Evolutionary conservation across 2,113 vertebrate genomes (phyloP).

Genomic region (Grus americana): DNA sequence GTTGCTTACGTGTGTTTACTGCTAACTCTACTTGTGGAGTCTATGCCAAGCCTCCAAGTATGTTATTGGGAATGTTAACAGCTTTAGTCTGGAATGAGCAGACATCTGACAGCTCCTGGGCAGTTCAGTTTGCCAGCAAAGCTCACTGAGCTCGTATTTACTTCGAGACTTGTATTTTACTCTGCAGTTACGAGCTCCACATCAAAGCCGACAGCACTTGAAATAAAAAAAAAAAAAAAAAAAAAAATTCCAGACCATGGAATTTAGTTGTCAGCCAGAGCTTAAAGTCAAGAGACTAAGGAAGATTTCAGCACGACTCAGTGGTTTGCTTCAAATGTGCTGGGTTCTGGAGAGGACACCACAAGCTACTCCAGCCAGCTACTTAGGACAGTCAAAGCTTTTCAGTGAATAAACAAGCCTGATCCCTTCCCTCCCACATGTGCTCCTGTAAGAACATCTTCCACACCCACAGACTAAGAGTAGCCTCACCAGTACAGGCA

Average conservation of each 20-base stretch:
- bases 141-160: not conserved
- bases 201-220: not conserved
- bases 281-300: not conserved
- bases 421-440: not conserved
- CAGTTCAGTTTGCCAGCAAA: not conserved
- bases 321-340: not conserved
- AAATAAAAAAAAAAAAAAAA: not conserved
- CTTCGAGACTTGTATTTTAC: not conserved
- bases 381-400: not conserved
- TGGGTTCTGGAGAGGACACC: not conserved
- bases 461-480: not conserved
- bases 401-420: not conserved
- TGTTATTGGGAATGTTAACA: conserved; percentile 7
- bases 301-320: not conserved
- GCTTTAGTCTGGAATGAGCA: not conserved
- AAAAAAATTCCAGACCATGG: not conserved
- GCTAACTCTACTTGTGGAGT: not conserved
- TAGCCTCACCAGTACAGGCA: not conserved
- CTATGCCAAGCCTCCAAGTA: not conserved
- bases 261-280: not conserved
- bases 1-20: not conserved
- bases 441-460: not conserved
- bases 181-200: not conserved
- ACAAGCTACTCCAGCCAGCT: not conserved
- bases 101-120: not conserved